Conservation (phyloP, 2,797 vertebrate genomes). For the Fistularia commersonii region DNA sequence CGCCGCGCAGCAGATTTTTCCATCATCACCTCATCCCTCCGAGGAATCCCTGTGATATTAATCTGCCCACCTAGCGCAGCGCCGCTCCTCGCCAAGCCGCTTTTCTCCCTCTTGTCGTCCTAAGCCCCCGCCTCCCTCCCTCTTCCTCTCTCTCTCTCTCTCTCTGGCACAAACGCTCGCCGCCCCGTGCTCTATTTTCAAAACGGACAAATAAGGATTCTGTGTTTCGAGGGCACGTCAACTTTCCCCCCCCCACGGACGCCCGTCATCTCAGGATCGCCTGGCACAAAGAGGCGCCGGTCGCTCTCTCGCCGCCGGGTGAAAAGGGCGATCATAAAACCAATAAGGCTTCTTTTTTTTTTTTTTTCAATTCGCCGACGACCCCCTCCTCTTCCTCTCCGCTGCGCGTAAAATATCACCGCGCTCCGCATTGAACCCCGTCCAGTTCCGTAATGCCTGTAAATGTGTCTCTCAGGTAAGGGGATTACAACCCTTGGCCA, state of each 20-base stretch:
- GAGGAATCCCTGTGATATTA: constrained; percentile 54
- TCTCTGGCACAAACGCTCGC: too few relatives aligned
- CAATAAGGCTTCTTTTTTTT: constrained; percentile 55
- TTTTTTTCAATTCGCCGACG: constrained; percentile 55
- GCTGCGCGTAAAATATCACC: constrained; percentile 63
- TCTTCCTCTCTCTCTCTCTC: too few relatives aligned
- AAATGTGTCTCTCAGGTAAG: constrained; percentile 59
- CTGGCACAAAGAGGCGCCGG: constrained; percentile 49
- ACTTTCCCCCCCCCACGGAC: constrained; percentile 57
- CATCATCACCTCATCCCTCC: constrained; percentile 61
- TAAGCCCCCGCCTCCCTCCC: too few relatives aligned
- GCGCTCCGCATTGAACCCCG: constrained; percentile 50
- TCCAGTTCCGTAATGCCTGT: constrained; percentile 58
- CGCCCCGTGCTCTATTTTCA: constrained; percentile 46
- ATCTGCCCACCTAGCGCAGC: constrained; percentile 51
- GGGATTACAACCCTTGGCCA: constrained; percentile 54
- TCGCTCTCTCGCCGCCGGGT: constrained; percentile 58
- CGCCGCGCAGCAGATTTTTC: constrained; percentile 45
- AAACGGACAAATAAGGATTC: constrained; percentile 46
- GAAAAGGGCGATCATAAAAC: constrained; percentile 66
- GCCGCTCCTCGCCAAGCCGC: constrained; percentile 43
- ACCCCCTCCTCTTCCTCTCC: constrained; percentile 58
- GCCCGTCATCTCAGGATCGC: constrained; percentile 59
- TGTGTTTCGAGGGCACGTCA: constrained; percentile 60
- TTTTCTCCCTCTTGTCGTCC: constrained; percentile 36